Base-by-base conservation (phyloP, 2,888 invertebrate species). In the Chrysomela aeneicollis region DNA sequence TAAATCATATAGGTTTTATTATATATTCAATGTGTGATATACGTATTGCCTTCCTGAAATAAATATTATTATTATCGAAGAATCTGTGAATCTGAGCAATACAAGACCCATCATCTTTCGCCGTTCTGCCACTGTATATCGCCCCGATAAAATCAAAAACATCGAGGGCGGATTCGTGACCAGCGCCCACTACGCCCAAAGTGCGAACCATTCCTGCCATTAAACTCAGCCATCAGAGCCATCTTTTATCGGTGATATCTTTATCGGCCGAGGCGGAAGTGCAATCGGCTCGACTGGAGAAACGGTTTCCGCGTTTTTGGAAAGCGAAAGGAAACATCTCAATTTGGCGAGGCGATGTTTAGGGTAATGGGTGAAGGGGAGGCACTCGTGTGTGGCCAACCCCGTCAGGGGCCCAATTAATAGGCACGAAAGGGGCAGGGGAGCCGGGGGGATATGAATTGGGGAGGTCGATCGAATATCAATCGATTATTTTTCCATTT, bases 251-350 rank as follows among this genome's bases (percentile, higher is more conserved):
- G 63, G 42, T 64, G 66, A 70, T 67, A 64, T 67, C 65, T 70
- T 62, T 66, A 67, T 65, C 63, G 59, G 63, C 26, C 58, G 63
- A 53, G 64, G 63, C 66, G 69, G 69, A 70, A 62, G 69, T 67
- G 59, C 66, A 70, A 63, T 70, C 66, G 59, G 65, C 54, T 58
- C 54, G 63, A 47, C 60, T 57, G 63, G 59, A 67, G 66, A 60
- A 66, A 59, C 64, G 58, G 59, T 66, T 70, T 70, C 69, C 69
- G 69, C 19, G 60, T 67, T 70, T 70, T 66, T 62, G 54, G 66
- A 60, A 64, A 62, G 63, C 59, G 58, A 66, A 64, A 70, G 67
- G 69, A 67, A 70, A 70, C 67, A 54, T 67, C 69, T 70, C 63
- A 67, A 70, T 70, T 67, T 58, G 57, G 64, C 42, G 54, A 46